Percentiles rank a stretch among this genome's conserved stretches.
Evolutionary conservation across 2,888 invertebrate genomes (phyloP).

Genomic region (Hydropsyche betteni): DNA sequence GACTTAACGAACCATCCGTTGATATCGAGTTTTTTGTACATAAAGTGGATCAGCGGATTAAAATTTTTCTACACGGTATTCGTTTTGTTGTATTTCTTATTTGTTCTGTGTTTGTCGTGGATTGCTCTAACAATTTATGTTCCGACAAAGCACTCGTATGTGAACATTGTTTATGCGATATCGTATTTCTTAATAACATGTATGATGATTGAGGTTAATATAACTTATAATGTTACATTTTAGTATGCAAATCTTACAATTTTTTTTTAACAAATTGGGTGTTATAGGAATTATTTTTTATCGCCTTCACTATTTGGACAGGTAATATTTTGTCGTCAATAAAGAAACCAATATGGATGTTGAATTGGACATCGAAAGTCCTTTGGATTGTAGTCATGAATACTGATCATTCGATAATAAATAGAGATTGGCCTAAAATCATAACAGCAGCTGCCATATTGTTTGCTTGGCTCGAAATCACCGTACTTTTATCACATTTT

Average conservation of each 20-base stretch:
- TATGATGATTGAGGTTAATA: slow-evolving; percentile 60
- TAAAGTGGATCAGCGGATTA: slow-evolving; percentile 67
- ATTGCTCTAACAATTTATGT: slow-evolving; percentile 56
- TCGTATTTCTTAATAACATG: slow-evolving; percentile 59
- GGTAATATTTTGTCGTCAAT: not conserved
- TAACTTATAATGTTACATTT: not conserved
- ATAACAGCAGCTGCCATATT: slow-evolving; percentile 65
- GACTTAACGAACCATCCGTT: slow-evolving; percentile 66
- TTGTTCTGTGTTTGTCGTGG: slow-evolving; percentile 63
- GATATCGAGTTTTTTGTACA: slow-evolving; percentile 66
- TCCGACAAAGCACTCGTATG: slow-evolving; percentile 54
- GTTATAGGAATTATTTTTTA: slow-evolving; percentile 21
- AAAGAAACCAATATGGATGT: not conserved
- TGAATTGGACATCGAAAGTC: slow-evolving; percentile 16
- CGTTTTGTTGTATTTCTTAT: slow-evolving; percentile 63
- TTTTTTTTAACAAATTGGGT: not conserved
- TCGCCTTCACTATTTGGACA: not conserved
- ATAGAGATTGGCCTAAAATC: slow-evolving; percentile 61
- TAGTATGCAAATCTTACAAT: not conserved
- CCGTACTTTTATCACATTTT: slow-evolving; percentile 67
- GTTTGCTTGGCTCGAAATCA: slow-evolving; percentile 67
- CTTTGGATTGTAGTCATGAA: not conserved
- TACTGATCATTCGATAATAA: not conserved
- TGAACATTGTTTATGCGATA: slow-evolving; percentile 59
- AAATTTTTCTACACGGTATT: slow-evolving; percentile 65